A percentile compares a stretch with the other conserved stretches of the same genome.
Conservation (phyloP, 2,888 invertebrate species). For the Apodemia duryi region DNA sequence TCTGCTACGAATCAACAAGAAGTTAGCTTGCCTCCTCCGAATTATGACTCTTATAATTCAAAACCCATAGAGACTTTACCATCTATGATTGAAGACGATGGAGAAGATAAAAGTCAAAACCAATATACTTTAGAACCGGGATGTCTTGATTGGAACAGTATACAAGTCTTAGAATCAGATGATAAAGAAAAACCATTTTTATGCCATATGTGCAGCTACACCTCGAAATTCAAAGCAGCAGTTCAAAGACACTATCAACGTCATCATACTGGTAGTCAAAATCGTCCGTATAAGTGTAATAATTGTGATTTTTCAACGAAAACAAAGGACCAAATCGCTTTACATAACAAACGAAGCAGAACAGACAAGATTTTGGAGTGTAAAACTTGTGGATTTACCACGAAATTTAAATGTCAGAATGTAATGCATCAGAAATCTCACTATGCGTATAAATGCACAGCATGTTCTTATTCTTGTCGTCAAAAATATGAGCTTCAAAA, state of each 20-base stretch:
- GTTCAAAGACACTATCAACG: conserved; percentile 60
- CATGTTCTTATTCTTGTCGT: conserved; percentile 47
- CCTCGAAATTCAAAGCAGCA: conserved; percentile 53
- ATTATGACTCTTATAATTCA: conserved; percentile 21
- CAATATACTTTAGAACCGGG: conserved; percentile 46
- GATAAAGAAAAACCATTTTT: conserved; percentile 49
- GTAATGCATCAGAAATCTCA: conserved; percentile 54
- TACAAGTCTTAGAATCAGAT: conserved; percentile 46
- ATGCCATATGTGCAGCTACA: conserved; percentile 50
- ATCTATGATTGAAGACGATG: not conserved
- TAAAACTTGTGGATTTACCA: conserved; percentile 41
- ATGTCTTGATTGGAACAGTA: conserved; percentile 49
- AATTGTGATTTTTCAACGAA: conserved; percentile 61
- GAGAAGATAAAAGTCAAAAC: conserved; percentile 28
- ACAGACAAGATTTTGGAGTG: conserved; percentile 39
- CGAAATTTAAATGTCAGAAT: conserved; percentile 50
- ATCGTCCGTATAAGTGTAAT: conserved; percentile 52
- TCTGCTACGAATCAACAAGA: conserved; percentile 17
- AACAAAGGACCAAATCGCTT: conserved; percentile 57
- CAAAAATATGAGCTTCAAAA: conserved; percentile 53
- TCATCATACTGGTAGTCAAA: conserved; percentile 48
- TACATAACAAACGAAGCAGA: conserved; percentile 56
- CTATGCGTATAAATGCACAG: conserved; percentile 45
- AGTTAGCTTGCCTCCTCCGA: conserved; percentile 27
- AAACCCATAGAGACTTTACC: conserved; percentile 9